Evolutionary conservation across 2,888 invertebrate genomes (phyloP).

Genomic region (Cephus runcator): DNA sequence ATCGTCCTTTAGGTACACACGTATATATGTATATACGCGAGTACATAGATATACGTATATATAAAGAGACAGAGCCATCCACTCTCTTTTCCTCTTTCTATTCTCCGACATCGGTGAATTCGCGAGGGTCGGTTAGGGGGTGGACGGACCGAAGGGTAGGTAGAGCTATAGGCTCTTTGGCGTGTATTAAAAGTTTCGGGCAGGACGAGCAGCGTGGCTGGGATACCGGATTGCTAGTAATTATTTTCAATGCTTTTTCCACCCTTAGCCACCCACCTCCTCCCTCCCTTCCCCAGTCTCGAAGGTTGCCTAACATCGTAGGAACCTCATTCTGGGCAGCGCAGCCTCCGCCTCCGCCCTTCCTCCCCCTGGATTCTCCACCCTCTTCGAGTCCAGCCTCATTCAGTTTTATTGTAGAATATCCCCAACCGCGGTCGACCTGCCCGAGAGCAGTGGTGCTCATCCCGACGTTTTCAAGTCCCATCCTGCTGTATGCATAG

Average conservation of each 20-base stretch:
- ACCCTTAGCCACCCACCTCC: slow-evolving; percentile 21
- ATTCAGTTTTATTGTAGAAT: slow-evolving; percentile 50
- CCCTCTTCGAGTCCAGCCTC: slow-evolving; percentile 29
- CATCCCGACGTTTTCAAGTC: slow-evolving; percentile 25
- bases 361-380: slow-evolving; percentile 5
- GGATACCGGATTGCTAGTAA: slow-evolving; percentile 29
- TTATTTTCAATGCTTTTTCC: slow-evolving; percentile 38
- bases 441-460: slow-evolving; percentile 31
- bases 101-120: not conserved
- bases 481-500: not conserved
- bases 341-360: slow-evolving; percentile 18
- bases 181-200: slow-evolving; percentile 3
- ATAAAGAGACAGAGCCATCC: not conserved
- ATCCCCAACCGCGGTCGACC: slow-evolving; percentile 38
- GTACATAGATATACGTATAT: not conserved
- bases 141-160: not conserved
- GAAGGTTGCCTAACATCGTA: not conserved
- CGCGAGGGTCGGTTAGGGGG: not conserved
- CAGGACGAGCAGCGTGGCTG: not conserved
- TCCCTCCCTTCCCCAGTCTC: not conserved
- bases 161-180: not conserved
- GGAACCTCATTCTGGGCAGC: not conserved
- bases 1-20: not conserved
- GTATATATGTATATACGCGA: not conserved
- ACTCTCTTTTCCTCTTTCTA: not conserved